These are phyloP conservation scores for Pempheris klunzingeri DNA, from an alignment of 2,797 vertebrate genomes.

Conservation along the genomic window DNA sequence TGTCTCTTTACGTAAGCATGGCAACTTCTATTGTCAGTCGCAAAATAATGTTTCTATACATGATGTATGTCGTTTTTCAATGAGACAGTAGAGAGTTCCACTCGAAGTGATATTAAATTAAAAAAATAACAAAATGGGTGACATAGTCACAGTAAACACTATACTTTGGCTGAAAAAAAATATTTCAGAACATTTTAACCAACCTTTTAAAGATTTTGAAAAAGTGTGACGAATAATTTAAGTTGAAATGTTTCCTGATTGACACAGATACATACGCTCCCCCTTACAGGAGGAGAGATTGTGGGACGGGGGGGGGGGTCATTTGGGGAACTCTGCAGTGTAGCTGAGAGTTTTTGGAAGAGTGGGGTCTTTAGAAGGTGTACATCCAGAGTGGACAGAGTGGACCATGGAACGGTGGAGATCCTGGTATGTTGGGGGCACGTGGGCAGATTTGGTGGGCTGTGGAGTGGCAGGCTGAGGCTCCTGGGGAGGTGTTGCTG, in stretches of 20 bases:
- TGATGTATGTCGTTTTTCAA: conserved; percentile 47
- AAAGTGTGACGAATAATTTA: conserved; percentile 63
- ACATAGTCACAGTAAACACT: conserved; percentile 57
- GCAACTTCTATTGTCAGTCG: conserved; percentile 45
- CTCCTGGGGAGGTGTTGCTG: conserved; percentile 72
- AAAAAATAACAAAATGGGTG: conserved; percentile 58
- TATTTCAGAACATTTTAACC: conserved; percentile 36
- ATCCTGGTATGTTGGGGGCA: conserved; percentile 41
- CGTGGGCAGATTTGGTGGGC: conserved; percentile 68
- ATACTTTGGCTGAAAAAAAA: conserved; percentile 57
- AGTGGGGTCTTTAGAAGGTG: conserved; percentile 50
- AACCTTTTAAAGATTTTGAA: conserved; percentile 53
- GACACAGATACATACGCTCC: conserved; percentile 52
- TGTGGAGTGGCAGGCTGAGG: conserved; percentile 72
- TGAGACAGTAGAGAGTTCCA: conserved; percentile 35
- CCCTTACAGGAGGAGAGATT: conserved; percentile 4
- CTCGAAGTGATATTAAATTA: conserved; percentile 51
- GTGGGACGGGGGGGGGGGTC: conserved; percentile 25
- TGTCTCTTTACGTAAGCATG: conserved; percentile 17
- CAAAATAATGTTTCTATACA: conserved; percentile 59
- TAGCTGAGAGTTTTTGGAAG: conserved; percentile 62
- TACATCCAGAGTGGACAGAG: conserved; percentile 51
- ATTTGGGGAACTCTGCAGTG: conserved; percentile 59
- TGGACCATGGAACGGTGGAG: conserved; percentile 35
- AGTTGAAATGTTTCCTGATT: conserved; percentile 64